phyloP scores from a whole-genome alignment of 2,113 vertebrate species.

The Astatotilapia flaviijosephi region DNA sequence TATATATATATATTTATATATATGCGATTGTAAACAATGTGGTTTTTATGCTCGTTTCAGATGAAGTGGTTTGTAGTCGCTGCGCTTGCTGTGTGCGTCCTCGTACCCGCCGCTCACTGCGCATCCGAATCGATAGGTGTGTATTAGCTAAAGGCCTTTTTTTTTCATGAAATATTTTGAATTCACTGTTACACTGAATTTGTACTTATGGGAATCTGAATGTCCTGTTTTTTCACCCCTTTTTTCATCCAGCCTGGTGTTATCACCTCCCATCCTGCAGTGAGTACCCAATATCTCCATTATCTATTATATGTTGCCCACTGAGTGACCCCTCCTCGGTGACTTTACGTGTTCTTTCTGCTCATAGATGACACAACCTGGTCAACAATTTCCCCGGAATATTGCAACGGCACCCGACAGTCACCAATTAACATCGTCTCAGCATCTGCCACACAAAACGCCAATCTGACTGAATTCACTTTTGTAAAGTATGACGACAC shows the following conservation, averaged over 20 bases:
- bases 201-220: rapidly evolving
- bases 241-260: conserved; percentile 30
- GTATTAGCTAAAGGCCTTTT: background rate
- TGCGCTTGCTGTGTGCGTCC: background rate
- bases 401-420: conserved; percentile 61
- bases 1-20: no score
- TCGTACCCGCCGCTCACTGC: background rate
- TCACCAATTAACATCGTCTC: conserved; percentile 71
- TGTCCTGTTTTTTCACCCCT: background rate
- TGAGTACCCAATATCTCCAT: conserved; percentile 5
- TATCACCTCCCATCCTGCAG: conserved; percentile 22
- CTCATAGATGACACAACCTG: conserved; percentile 34
- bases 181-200: background rate
- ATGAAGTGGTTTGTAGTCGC: background rate
- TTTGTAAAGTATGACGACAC: conserved; percentile 33
- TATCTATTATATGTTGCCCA: background rate
- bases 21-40: background rate
- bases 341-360: background rate
- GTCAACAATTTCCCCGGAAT: background rate
- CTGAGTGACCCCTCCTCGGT: background rate
- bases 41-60: background rate
- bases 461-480: conserved; percentile 27
- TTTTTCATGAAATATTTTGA: background rate
- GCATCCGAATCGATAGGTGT: background rate
- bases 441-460: rapidly evolving